Evolutionary conservation across 1,140 invertebrate species (phyloP).

Genomic region (Pogonognathellus flavescens): DNA sequence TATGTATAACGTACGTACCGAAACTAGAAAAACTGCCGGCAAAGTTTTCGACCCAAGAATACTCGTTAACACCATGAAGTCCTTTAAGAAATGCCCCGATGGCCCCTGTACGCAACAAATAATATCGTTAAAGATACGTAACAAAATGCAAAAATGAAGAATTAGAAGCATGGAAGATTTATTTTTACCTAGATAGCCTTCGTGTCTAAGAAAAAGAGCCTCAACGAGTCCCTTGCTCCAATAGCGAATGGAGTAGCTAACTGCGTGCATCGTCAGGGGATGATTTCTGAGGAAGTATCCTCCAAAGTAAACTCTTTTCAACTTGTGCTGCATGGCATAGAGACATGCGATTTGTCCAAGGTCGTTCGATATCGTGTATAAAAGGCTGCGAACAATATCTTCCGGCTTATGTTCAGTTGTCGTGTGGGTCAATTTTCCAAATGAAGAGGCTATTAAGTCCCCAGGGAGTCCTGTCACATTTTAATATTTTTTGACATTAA

Average conservation of each 20-base stretch:
- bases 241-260: conserved; percentile 82
- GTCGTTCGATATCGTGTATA: conserved; percentile 83
- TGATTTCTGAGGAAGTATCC: conserved; percentile 84
- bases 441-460: conserved; percentile 81
- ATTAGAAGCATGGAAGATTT: too few species aligned
- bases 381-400: conserved; percentile 80
- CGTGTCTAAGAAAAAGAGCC: conserved; percentile 81
- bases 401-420: conserved; percentile 72
- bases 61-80: conserved; percentile 75
- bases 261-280: conserved; percentile 82
- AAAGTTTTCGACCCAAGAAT: conserved; percentile 83
- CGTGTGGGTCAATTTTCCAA: conserved; percentile 77
- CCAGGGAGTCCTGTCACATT: conserved; percentile 74
- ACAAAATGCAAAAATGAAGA: too few species aligned
- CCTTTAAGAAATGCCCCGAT: conserved; percentile 84
- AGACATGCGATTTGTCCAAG: conserved; percentile 83
- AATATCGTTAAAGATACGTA: too few species aligned
- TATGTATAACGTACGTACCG: neutral
- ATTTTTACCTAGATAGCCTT: conserved; percentile 76
- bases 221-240: conserved; percentile 82
- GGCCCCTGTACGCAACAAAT: conserved; percentile 73
- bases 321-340: conserved; percentile 78
- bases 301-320: conserved; percentile 81
- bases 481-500: too few species aligned
- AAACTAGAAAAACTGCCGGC: conserved; percentile 71